Base-by-base conservation (phyloP, 2,888 invertebrate species). In the Cancer borealis region DNA sequence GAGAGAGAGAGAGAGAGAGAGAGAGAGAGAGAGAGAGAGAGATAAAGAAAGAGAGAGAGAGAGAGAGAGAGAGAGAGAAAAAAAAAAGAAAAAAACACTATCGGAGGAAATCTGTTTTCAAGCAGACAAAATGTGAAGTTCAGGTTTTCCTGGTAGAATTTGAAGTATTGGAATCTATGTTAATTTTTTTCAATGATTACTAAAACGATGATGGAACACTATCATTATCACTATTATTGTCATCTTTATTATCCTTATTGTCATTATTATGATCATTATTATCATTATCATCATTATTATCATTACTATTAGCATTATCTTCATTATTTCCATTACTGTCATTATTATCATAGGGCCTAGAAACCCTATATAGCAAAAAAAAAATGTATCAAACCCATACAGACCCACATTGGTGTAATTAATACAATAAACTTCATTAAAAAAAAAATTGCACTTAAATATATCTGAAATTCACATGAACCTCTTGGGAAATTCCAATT, bases 401-500 rank as follows among this genome's bases (percentile, higher is more conserved):
- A n/a, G 21, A 66, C 6, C 66, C 21, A 66, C 66, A 66, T n/a
- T n/a, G n/a, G 6, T 21, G n/a, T 66, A 66, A n/a, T 66, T 66
- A 66, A 66, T 66, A 66, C 3, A 66, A n/a, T 0, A 66, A 21
- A 6, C n/a, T n/a, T n/a, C 66, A 66, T 66, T 66, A 21, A 66
- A n/a, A n/a, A 66, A n/a, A n/a, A 66, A n/a, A 66, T 12, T 14
- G 14, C 8, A 54, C 54, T 54, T 66, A 4, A 4, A 66, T 21
- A n/a, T 66, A 66, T n/a, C 66, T n/a, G n/a, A 66, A 66, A n/a
- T 66, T n/a, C n/a, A 66, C 66, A 66, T 21, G n/a, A 66, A 66
- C 66, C 66, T 66, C 66, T 66, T n/a, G 66, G 66, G 66, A 66
- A 66, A 66, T 66, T 66, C 66, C 66, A 66, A 66, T 66, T 66